These are phyloP conservation scores for Parauchenoglanis ngamensis DNA, from an alignment of 2,797 vertebrate species.

Conservation along the genomic window DNA sequence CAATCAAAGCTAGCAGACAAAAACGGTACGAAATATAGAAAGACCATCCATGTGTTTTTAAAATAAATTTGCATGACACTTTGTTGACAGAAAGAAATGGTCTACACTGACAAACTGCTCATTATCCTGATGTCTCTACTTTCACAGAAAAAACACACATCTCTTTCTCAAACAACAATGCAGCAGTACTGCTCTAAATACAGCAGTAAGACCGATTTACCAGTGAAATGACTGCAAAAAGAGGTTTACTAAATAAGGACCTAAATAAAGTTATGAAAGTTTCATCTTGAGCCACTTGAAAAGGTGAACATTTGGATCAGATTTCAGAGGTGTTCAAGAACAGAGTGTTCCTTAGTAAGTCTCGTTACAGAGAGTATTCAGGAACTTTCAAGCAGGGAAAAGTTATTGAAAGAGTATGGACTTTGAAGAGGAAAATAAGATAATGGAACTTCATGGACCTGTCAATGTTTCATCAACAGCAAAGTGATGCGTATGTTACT, in stretches of 20 bases:
- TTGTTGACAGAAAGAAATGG: conserved; percentile 1
- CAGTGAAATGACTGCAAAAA: neutral
- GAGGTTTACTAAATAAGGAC: too few relatives aligned
- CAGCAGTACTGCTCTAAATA: neutral
- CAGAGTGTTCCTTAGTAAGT: neutral
- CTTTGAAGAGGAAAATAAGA: too few relatives aligned
- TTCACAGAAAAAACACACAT: neutral
- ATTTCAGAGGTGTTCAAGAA: neutral
- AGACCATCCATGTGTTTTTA: neutral
- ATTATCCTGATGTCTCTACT: neutral
- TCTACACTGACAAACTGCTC: neutral
- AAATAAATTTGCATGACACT: neutral
- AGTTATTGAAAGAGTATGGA: neutral
- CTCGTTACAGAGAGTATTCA: neutral
- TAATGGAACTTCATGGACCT: neutral
- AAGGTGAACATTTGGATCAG: neutral
- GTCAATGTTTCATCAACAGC: neutral
- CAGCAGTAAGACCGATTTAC: neutral
- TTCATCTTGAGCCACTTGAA: neutral
- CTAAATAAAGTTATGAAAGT: neutral
- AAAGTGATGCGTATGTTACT: neutral
- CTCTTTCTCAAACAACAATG: neutral
- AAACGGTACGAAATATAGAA: neutral
- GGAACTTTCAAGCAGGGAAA: neutral
- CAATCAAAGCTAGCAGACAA: neutral